These are phyloP conservation scores for Diadema setosum DNA, from an alignment of 35 echinoderm and acorn worm species.

Conservation along the genomic window DNA sequence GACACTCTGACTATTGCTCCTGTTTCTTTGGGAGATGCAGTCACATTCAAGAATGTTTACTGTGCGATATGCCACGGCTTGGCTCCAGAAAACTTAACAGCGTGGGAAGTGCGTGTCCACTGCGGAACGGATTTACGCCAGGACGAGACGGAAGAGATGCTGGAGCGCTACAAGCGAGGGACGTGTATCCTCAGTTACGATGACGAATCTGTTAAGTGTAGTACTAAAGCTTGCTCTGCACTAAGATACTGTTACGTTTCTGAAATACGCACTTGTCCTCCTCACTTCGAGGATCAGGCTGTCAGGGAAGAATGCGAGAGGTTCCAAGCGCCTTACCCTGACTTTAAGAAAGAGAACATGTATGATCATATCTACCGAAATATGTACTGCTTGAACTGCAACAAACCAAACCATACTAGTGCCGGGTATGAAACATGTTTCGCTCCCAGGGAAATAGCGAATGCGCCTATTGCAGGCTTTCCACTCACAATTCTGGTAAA, in stretches of 20 bases:
- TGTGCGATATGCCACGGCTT: conserved; percentile 62
- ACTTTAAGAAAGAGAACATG: background rate
- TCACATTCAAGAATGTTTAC: conserved; percentile 38
- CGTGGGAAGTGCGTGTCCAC: conserved; percentile 12
- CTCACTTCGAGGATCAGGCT: background rate
- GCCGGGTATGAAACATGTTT: background rate
- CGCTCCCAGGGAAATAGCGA: too few species aligned
- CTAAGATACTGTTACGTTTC: background rate
- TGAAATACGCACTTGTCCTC: background rate
- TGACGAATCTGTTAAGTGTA: too few species aligned
- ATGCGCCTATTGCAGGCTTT: background rate
- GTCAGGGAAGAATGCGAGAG: background rate
- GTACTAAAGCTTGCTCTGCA: too few species aligned
- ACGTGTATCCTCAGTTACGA: background rate
- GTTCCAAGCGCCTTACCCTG: background rate
- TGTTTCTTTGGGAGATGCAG: background rate
- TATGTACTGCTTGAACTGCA: background rate
- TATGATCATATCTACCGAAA: background rate
- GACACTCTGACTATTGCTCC: background rate
- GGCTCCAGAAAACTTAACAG: background rate
- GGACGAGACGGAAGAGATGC: background rate
- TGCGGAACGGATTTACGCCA: background rate
- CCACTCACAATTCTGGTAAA: background rate
- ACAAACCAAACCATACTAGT: background rate
- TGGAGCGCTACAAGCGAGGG: background rate